Percentiles rank a stretch among this genome's conserved stretches.
phyloP scores from a whole-genome alignment of 37 sponge, comb jelly and placozoan genomes.

The Oopsacas minuta region DNA sequence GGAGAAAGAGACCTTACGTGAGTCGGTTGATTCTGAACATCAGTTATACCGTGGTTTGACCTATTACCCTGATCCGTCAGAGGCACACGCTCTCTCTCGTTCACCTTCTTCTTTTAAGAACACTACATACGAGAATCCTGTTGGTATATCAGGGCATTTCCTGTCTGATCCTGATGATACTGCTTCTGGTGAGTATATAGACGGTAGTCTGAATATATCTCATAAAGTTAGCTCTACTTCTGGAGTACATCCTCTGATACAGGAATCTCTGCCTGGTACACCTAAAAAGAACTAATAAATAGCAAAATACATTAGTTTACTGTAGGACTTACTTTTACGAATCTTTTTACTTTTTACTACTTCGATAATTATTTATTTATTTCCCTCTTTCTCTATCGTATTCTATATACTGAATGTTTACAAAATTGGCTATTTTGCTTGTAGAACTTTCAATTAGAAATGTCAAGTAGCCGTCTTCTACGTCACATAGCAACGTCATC shows the following conservation, averaged over 20 bases:
- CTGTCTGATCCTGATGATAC: not conserved
- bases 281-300: not conserved
- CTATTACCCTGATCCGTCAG: constrained; percentile 11
- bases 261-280: not conserved
- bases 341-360: not conserved
- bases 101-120: not conserved
- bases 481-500: not conserved
- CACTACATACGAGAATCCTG: not conserved
- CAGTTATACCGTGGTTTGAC: not conserved
- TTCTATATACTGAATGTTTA: not conserved
- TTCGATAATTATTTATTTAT: not conserved
- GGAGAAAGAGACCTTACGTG: not conserved
- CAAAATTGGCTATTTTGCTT: too few species aligned
- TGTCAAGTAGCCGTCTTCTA: not conserved
- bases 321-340: not conserved
- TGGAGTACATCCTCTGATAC: not conserved
- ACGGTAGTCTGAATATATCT: not conserved
- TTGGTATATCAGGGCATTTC: not conserved
- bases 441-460: not conserved
- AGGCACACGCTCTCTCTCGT: not conserved
- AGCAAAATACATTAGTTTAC: not conserved
- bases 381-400: not conserved
- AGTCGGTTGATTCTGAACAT: not conserved
- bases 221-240: not conserved
- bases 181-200: not conserved